These are phyloP conservation scores for Clarias gariepinus DNA, from an alignment of 2,113 vertebrate genomes.

Conservation along the genomic window DNA sequence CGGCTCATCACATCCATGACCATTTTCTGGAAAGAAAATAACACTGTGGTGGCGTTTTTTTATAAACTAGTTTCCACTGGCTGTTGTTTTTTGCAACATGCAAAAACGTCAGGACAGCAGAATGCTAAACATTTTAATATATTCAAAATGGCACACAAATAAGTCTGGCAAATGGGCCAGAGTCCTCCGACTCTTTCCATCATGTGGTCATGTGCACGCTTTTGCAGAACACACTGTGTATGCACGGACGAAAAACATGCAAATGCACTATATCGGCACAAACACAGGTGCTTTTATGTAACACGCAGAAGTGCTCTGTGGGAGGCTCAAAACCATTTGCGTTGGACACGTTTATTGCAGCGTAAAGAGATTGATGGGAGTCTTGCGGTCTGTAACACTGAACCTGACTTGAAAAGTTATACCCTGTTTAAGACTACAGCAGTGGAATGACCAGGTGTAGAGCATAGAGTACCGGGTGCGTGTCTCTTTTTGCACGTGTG, in stretches of 20 bases:
- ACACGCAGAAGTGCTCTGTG: neutral
- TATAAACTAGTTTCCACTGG: conserved; percentile 35
- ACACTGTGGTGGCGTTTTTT: conserved; percentile 1
- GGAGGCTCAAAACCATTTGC: neutral
- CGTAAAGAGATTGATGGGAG: neutral
- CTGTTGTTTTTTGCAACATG: conserved; percentile 51
- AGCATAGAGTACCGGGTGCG: neutral
- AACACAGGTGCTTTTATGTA: neutral
- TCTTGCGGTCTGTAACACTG: neutral
- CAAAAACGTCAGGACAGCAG: conserved; percentile 55
- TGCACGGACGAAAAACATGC: neutral
- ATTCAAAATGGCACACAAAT: conserved; percentile 69
- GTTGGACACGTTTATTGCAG: conserved; percentile 8
- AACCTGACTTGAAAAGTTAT: neutral
- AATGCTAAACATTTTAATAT: conserved; percentile 62
- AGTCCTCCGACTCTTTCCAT: conserved; percentile 50
- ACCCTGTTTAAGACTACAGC: neutral
- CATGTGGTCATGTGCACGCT: conserved; percentile 27
- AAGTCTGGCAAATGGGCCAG: conserved; percentile 44
- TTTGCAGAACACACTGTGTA: conserved; percentile 25
- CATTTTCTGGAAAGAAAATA: conserved; percentile 12
- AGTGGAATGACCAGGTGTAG: neutral
- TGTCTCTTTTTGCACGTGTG: neutral
- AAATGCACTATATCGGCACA: neutral
- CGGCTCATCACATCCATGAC: conserved; percentile 31